phyloP scores from a whole-genome alignment of 1,140 invertebrate genomes.

The Ladona fulva region DNA sequence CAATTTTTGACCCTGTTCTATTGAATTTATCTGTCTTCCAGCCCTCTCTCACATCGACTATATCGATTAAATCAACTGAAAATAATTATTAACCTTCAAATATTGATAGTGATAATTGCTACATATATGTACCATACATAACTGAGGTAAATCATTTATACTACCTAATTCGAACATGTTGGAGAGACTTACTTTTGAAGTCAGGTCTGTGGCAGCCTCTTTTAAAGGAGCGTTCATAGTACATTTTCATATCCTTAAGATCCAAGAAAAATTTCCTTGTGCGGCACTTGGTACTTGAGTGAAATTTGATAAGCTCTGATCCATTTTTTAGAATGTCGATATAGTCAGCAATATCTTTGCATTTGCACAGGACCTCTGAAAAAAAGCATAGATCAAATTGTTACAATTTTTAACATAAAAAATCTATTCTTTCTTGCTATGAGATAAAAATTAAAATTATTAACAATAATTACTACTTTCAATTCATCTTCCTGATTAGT shows the following conservation, averaged over 20 bases:
- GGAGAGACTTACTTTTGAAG: background rate
- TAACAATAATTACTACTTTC: too few relatives aligned
- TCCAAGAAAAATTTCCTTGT: background rate
- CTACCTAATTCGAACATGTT: too few relatives aligned
- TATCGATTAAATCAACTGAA: slow-evolving; percentile 36
- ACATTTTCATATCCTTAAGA: background rate
- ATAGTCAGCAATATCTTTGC: background rate
- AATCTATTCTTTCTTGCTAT: too few relatives aligned
- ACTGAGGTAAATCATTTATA: too few relatives aligned
- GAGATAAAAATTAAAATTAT: too few relatives aligned
- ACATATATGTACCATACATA: too few relatives aligned
- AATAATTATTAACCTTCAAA: background rate
- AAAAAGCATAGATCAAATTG: too few relatives aligned
- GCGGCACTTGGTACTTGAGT: background rate
- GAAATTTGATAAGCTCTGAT: background rate
- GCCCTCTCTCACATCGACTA: slow-evolving; percentile 38
- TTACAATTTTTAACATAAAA: too few relatives aligned
- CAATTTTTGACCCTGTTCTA: slow-evolving; percentile 30
- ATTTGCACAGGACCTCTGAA: background rate
- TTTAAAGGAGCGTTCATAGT: background rate
- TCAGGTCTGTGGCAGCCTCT: background rate
- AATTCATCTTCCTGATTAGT: too few relatives aligned
- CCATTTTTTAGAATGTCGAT: background rate
- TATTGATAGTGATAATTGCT: too few relatives aligned
- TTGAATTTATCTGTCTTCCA: slow-evolving; percentile 43